Conservation (phyloP, 2,113 vertebrate genomes). For the Furnarius figulus region DNA sequence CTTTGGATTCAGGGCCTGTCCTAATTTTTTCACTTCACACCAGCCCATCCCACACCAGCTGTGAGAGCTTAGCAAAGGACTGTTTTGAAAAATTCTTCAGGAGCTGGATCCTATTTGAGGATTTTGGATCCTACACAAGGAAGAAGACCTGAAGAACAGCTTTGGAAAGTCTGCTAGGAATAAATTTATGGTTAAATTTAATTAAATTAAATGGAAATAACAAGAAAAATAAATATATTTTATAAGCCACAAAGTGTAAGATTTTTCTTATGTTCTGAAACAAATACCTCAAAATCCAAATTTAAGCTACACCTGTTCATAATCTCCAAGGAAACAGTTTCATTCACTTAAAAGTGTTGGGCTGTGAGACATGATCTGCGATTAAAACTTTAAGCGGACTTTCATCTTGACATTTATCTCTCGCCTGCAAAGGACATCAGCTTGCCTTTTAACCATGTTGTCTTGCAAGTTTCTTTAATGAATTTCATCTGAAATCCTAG, state of each 20-base stretch:
- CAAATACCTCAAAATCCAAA: neutral
- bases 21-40: neutral
- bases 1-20: neutral
- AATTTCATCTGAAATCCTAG: neutral
- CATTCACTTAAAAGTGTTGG: neutral
- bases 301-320: neutral
- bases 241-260: neutral
- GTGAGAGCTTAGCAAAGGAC: neutral
- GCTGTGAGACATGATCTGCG: neutral
- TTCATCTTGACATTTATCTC: neutral
- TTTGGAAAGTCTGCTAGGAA: neutral
- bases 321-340: neutral
- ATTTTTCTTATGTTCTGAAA: neutral
- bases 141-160: neutral
- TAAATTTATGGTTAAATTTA: no score
- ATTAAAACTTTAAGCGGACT: neutral
- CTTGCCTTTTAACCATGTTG: rapidly evolving
- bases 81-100: neutral
- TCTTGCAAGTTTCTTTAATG: neutral
- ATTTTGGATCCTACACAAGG: neutral
- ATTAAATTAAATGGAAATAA: no score
- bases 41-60: neutral
- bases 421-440: neutral
- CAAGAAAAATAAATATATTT: neutral
- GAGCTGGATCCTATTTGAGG: neutral